Evolutionary conservation across 2,113 vertebrate species (phyloP).

Genomic region (Oncorhynchus mykiss): DNA sequence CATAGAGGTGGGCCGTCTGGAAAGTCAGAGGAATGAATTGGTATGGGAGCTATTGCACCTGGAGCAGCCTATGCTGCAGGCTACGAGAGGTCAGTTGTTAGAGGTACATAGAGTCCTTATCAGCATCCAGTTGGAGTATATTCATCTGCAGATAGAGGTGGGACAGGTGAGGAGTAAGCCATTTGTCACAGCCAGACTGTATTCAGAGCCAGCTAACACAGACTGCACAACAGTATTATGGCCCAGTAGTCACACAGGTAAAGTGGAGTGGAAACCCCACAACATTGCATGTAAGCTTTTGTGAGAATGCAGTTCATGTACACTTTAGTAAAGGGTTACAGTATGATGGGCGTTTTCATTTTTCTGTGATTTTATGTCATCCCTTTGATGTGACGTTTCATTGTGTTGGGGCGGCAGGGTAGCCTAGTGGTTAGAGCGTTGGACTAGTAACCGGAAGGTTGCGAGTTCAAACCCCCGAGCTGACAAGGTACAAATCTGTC

Average conservation of each 20-base stretch:
- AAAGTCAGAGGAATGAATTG: constrained; percentile 77
- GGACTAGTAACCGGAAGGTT: too few species aligned
- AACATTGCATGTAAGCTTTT: background rate
- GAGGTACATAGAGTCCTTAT: constrained; percentile 72
- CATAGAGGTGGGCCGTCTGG: constrained; percentile 79
- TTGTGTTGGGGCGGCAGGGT: too few species aligned
- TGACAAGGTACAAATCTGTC: too few species aligned
- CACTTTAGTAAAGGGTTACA: background rate
- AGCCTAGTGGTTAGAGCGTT: too few species aligned
- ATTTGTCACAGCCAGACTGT: constrained; percentile 81
- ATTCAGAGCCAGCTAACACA: constrained; percentile 86
- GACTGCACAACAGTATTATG: constrained; percentile 77
- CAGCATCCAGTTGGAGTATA: constrained; percentile 78
- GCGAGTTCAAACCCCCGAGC: too few species aligned
- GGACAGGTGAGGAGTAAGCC: constrained; percentile 81
- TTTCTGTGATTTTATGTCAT: background rate
- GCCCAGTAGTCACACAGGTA: constrained; percentile 74
- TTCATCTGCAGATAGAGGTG: constrained; percentile 78
- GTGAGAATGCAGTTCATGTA: background rate
- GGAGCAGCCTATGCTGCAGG: constrained; percentile 79
- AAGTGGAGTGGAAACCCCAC: background rate
- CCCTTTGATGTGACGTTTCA: background rate
- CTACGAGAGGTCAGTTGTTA: constrained; percentile 77
- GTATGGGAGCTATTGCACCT: constrained; percentile 76
- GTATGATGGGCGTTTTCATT: background rate